Evolutionary conservation across 37 sponge, comb jelly and placozoan species (phyloP).

Genomic region (Chondrosia reniformis): DNA sequence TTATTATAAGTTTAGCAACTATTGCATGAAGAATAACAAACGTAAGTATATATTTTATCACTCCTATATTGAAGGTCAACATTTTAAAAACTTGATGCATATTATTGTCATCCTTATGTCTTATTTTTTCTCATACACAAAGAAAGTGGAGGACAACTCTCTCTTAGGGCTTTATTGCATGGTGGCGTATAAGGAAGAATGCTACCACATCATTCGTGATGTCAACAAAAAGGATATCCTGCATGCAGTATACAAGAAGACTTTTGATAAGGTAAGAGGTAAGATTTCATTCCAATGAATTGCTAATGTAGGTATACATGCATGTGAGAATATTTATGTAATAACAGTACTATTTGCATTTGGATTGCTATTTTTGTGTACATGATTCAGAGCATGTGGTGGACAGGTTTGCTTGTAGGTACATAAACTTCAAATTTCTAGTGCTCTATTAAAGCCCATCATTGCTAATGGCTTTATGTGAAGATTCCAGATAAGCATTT

Average conservation of each 20-base stretch:
- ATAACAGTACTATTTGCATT: background rate
- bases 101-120: background rate
- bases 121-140: background rate
- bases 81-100: background rate
- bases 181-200: conserved; percentile 27
- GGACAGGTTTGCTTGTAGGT: background rate
- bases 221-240: conserved; percentile 5
- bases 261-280: conserved; percentile 19
- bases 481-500: background rate
- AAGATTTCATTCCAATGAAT: background rate
- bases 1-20: background rate
- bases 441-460: background rate
- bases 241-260: conserved; percentile 34
- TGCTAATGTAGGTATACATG: background rate
- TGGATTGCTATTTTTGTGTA: background rate
- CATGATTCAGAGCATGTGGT: conserved; percentile 6
- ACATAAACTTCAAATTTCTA: background rate
- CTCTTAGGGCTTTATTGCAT: conserved; percentile 14
- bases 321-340: background rate
- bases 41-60: background rate
- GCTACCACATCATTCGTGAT: background rate
- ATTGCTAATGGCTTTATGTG: conserved; percentile 12
- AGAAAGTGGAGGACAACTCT: conserved; percentile 18
- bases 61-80: background rate
- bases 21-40: background rate